Conservation (phyloP, 2,113 vertebrate species). For the Sitta europaea region DNA sequence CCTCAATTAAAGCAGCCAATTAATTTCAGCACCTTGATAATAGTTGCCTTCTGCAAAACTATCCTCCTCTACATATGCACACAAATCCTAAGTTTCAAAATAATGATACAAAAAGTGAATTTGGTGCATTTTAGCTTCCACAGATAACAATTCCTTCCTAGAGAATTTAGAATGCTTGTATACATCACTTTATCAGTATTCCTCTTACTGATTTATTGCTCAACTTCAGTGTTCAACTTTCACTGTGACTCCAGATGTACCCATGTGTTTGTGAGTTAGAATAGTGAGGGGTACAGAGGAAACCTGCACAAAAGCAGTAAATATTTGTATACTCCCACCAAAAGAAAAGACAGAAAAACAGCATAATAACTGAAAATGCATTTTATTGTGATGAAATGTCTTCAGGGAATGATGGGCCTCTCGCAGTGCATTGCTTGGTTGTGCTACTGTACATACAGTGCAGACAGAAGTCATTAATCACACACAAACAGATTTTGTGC, state of each 20-base stretch:
- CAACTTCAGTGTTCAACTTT: background rate
- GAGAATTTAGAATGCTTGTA: background rate
- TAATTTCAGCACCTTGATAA: conserved; percentile 86
- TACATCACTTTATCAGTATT: background rate
- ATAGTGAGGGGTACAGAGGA: background rate
- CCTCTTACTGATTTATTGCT: background rate
- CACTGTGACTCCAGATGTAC: too few relatives aligned
- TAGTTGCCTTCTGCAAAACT: conserved; percentile 78
- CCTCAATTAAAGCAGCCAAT: conserved; percentile 85
- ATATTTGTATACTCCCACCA: background rate
- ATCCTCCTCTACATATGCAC: conserved; percentile 65
- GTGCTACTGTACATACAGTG: background rate
- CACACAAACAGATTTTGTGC: background rate
- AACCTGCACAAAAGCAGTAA: background rate
- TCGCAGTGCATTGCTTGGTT: background rate
- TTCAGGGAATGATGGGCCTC: background rate
- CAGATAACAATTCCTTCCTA: background rate
- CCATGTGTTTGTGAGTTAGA: background rate
- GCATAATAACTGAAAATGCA: background rate
- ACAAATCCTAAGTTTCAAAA: conserved; percentile 66
- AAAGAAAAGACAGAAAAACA: background rate
- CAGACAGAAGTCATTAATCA: conserved; percentile 26
- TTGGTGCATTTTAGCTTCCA: background rate
- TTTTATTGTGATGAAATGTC: background rate
- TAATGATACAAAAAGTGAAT: conserved; percentile 66